Evolutionary conservation across 2,113 vertebrate species (phyloP).

Genomic region (Ciconia maguari): DNA sequence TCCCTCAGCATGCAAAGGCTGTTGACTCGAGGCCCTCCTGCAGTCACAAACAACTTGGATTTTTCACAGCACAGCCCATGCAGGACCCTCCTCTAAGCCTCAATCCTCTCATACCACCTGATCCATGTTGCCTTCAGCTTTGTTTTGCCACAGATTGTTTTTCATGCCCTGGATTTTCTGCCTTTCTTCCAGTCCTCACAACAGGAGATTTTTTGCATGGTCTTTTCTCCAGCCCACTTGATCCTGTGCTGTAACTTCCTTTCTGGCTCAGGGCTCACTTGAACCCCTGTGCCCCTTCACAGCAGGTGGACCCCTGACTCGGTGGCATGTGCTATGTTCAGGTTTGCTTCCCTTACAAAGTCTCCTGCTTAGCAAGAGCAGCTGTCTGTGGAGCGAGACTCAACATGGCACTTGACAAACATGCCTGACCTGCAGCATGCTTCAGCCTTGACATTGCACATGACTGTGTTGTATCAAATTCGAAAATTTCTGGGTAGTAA

Average conservation of each 20-base stretch:
- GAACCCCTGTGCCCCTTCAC: background rate
- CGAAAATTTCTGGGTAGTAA: background rate
- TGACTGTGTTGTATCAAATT: background rate
- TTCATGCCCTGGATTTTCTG: background rate
- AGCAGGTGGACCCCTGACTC: background rate
- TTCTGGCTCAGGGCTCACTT: background rate
- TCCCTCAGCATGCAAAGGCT: background rate
- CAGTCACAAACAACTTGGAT: background rate
- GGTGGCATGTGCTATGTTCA: no score
- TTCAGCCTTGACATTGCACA: background rate
- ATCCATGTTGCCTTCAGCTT: background rate
- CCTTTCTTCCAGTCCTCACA: background rate
- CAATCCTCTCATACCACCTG: background rate
- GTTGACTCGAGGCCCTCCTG: no score
- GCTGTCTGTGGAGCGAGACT: background rate
- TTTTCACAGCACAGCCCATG: background rate
- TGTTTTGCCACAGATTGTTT: background rate
- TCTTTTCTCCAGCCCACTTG: background rate
- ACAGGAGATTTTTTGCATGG: background rate
- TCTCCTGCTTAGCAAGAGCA: background rate
- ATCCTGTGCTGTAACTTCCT: background rate
- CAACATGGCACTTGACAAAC: background rate
- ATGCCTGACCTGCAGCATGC: background rate
- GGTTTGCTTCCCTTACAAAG: background rate
- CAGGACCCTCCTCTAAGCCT: background rate